Evolutionary conservation across 2,113 vertebrate genomes (phyloP).

Genomic region (Eulemur macaco): DNA sequence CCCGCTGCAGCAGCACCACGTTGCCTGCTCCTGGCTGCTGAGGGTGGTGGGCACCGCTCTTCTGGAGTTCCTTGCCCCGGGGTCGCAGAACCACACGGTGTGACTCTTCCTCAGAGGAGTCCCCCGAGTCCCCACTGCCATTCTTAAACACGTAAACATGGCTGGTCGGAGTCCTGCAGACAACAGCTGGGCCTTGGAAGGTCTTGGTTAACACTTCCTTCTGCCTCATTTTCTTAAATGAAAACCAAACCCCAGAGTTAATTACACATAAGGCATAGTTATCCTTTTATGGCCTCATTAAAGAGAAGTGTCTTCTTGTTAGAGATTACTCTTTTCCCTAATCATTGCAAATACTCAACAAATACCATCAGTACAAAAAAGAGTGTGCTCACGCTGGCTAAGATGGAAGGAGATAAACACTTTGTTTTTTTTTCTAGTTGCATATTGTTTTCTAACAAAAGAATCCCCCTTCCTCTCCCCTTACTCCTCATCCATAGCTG

Average conservation of each 20-base stretch:
- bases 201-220: slow-evolving; percentile 83
- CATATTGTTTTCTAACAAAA: background rate
- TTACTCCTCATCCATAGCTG: background rate
- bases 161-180: slow-evolving; percentile 87
- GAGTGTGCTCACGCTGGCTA: background rate
- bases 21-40: slow-evolving; percentile 69
- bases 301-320: background rate
- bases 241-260: slow-evolving; percentile 64
- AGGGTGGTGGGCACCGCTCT: slow-evolving; percentile 19
- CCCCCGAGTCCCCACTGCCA: slow-evolving; percentile 76
- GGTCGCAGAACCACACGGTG: slow-evolving; percentile 83
- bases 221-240: slow-evolving; percentile 87
- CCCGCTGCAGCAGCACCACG: slow-evolving; percentile 88
- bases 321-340: background rate
- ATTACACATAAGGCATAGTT: background rate
- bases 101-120: slow-evolving; percentile 90
- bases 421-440: background rate
- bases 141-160: slow-evolving; percentile 90
- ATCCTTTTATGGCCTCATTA: background rate
- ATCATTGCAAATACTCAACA: background rate
- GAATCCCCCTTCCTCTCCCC: background rate
- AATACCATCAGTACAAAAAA: background rate
- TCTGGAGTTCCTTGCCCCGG: slow-evolving; percentile 78
- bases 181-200: slow-evolving; percentile 90
- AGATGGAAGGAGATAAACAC: background rate